Evolutionary conservation across 2,797 vertebrate species (phyloP).

Genomic region (Perodicticus potto): DNA sequence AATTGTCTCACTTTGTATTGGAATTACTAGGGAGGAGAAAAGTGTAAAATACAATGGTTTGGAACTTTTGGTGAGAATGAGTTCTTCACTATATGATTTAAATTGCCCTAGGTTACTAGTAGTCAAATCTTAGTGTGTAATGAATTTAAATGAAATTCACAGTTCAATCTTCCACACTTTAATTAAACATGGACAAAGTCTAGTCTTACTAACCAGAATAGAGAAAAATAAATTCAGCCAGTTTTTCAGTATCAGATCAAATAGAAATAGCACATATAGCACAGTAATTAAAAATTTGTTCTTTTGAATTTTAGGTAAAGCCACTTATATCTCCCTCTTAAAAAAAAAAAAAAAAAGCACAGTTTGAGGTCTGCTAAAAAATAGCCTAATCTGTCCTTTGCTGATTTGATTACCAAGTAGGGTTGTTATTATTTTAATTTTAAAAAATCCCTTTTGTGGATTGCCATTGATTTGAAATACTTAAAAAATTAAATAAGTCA

Average conservation of each 20-base stretch:
- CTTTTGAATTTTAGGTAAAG: not conserved
- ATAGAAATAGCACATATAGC: not conserved
- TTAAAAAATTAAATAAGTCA: constrained; percentile 50
- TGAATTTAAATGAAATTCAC: constrained; percentile 41
- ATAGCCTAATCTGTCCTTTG: not conserved
- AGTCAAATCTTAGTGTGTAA: not conserved
- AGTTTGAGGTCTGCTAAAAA: not conserved
- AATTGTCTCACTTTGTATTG: constrained; percentile 26
- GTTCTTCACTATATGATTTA: not conserved
- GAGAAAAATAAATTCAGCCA: not conserved
- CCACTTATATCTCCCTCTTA: not conserved
- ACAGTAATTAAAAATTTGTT: not conserved
- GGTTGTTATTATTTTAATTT: not conserved
- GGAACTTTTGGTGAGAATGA: not conserved
- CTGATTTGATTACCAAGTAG: not conserved
- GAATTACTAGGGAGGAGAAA: not conserved
- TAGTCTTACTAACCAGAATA: not conserved
- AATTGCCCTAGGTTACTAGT: not conserved
- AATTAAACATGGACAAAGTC: constrained; percentile 6
- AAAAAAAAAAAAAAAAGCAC: not conserved
- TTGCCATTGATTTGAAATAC: constrained; percentile 54
- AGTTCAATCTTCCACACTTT: not conserved
- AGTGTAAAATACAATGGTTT: not conserved
- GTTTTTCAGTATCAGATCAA: not conserved
- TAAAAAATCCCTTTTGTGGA: not conserved